These are phyloP conservation scores for Malthinus seriepunctatus DNA, from an alignment of 2,888 invertebrate genomes.

Conservation along the genomic window DNA sequence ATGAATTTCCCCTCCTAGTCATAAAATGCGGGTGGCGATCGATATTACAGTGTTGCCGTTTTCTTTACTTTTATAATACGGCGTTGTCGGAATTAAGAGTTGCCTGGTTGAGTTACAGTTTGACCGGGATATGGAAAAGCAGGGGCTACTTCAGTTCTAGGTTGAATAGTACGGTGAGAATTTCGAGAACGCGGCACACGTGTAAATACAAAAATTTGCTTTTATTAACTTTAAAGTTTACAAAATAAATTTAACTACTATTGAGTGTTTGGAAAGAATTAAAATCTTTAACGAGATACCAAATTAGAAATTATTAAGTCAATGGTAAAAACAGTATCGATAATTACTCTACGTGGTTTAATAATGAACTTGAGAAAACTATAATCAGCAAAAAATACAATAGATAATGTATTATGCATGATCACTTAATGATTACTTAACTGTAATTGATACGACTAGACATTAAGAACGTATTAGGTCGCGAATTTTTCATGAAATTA, in stretches of 20 bases:
- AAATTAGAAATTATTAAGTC: no score
- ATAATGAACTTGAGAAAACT: no score
- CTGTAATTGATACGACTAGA: no score
- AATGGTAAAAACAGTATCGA: no score
- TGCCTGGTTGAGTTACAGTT: conserved; percentile 27
- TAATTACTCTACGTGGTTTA: no score
- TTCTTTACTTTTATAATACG: conserved; percentile 5
- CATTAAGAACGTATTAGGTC: no score
- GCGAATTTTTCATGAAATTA: no score
- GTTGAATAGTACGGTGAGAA: conserved; percentile 29
- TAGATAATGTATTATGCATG: no score
- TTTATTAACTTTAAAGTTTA: no score
- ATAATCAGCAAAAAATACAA: no score
- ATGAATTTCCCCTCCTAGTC: conserved; percentile 33
- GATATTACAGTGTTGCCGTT: conserved; percentile 37
- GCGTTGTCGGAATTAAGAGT: conserved; percentile 18
- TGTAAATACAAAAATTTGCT: not conserved
- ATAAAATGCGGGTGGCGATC: conserved; percentile 42
- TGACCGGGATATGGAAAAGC: conserved; percentile 37
- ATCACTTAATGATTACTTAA: no score
- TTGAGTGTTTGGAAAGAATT: not conserved
- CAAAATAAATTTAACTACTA: not conserved
- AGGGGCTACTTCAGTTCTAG: conserved; percentile 38
- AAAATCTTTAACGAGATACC: not conserved
- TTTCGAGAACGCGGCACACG: conserved; percentile 31